phyloP scores from a whole-genome alignment of 2,888 invertebrate genomes.

The Notodonta ziczac region DNA sequence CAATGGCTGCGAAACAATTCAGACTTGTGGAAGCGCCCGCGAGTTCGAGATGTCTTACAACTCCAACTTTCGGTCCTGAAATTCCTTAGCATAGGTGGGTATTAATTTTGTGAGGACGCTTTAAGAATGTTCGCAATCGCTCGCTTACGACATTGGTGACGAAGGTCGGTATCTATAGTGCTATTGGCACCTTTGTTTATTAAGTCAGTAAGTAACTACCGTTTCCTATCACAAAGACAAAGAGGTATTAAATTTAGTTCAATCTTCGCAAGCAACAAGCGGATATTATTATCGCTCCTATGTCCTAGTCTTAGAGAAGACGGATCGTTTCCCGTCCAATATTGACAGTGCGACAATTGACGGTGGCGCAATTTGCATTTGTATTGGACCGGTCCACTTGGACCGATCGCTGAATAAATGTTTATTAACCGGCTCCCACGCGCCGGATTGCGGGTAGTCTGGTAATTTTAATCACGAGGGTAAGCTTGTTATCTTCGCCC shows the following conservation, averaged over 20 bases:
- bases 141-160: too few relatives aligned
- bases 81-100: too few relatives aligned
- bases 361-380: constrained; percentile 47
- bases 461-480: constrained; percentile 14
- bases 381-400: constrained; percentile 39
- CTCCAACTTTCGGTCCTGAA: too few relatives aligned
- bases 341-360: constrained; percentile 47
- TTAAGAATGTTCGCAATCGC: too few relatives aligned
- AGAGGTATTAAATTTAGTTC: not conserved
- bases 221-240: too few relatives aligned
- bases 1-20: too few relatives aligned
- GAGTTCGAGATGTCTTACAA: too few relatives aligned
- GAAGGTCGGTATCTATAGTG: too few relatives aligned
- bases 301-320: constrained; percentile 15
- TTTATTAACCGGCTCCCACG: constrained; percentile 25
- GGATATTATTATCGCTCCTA: not conserved
- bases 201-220: too few relatives aligned
- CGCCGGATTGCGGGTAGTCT: constrained; percentile 14
- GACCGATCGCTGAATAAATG: constrained; percentile 36
- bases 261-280: not conserved
- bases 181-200: too few relatives aligned
- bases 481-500: constrained; percentile 9
- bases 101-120: too few relatives aligned
- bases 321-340: constrained; percentile 37
- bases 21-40: too few relatives aligned